phyloP scores from a whole-genome alignment of 30 jellyfish, hydroid and myxozoan genomes.

The Turritopsis dohrnii region DNA sequence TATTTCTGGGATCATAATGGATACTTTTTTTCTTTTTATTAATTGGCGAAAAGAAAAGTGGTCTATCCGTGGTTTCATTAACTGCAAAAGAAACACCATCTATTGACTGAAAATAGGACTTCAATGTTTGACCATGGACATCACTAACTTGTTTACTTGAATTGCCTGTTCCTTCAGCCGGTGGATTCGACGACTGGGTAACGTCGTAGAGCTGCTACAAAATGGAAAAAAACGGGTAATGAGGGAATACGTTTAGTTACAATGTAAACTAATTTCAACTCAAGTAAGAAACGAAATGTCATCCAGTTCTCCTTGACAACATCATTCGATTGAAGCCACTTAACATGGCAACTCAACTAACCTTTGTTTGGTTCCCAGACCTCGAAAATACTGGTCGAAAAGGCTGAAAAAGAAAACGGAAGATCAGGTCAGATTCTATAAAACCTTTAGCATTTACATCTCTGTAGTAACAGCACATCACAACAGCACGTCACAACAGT shows the following conservation, averaged over 20 bases:
- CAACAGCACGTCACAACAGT: too few relatives aligned
- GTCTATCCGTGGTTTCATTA: background rate
- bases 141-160: background rate
- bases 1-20: background rate
- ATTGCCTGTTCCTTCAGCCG: background rate
- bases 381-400: slow-evolving; percentile 13
- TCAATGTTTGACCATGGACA: background rate
- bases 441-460: too few relatives aligned
- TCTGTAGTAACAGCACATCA: too few relatives aligned
- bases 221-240: too few relatives aligned
- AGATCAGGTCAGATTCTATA: too few relatives aligned
- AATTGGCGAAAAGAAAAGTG: background rate
- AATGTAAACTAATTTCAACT: too few relatives aligned
- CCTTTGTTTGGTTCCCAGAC: background rate
- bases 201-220: background rate
- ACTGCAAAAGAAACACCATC: background rate
- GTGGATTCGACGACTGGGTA: background rate
- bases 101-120: background rate
- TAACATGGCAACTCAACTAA: background rate
- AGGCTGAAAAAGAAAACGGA: background rate
- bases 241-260: too few relatives aligned
- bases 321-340: too few relatives aligned
- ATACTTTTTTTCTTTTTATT: background rate
- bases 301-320: too few relatives aligned
- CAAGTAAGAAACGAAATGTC: too few relatives aligned